These are phyloP conservation scores for Tricholauxania praeusta DNA, from an alignment of 2,888 invertebrate genomes.

Conservation along the genomic window DNA sequence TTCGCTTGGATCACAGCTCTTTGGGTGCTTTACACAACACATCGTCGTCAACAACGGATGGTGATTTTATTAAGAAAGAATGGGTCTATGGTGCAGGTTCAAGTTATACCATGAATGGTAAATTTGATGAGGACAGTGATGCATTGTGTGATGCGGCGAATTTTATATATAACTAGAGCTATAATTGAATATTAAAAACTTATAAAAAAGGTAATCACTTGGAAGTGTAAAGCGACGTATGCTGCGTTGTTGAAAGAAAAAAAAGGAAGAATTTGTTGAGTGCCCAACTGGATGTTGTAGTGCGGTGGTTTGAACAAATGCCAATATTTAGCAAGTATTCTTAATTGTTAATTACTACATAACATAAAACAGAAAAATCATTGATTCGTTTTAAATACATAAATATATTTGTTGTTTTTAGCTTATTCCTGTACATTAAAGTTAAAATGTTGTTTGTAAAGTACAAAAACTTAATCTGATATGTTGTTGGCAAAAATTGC, in stretches of 20 bases:
- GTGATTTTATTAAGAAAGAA: slow-evolving; percentile 67
- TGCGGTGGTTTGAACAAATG: slow-evolving; percentile 44
- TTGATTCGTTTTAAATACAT: slow-evolving; percentile 22
- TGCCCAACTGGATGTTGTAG: no score
- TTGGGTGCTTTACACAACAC: slow-evolving; percentile 62
- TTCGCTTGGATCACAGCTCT: slow-evolving; percentile 65
- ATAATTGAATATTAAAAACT: background rate
- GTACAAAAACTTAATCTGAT: no score
- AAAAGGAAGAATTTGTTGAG: slow-evolving; percentile 19
- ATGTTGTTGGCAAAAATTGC: no score
- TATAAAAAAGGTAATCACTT: background rate
- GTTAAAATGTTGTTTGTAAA: no score
- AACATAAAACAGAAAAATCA: slow-evolving; percentile 21
- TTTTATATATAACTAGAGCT: slow-evolving; percentile 64
- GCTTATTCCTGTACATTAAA: background rate
- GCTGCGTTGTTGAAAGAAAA: slow-evolving; percentile 9
- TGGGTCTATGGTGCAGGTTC: slow-evolving; percentile 65
- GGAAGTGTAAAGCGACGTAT: slow-evolving; percentile 7
- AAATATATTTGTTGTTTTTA: slow-evolving; percentile 30
- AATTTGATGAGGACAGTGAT: slow-evolving; percentile 66
- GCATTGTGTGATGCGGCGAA: slow-evolving; percentile 66
- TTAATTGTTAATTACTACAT: slow-evolving; percentile 41
- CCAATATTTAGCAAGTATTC: slow-evolving; percentile 50
- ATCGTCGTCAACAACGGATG: slow-evolving; percentile 65
- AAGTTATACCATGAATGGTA: slow-evolving; percentile 65